Percentiles rank a stretch among this genome's conserved stretches.
Evolutionary conservation across 23 tunicate genomes (phyloP).

Genomic region (Styela plicata): DNA sequence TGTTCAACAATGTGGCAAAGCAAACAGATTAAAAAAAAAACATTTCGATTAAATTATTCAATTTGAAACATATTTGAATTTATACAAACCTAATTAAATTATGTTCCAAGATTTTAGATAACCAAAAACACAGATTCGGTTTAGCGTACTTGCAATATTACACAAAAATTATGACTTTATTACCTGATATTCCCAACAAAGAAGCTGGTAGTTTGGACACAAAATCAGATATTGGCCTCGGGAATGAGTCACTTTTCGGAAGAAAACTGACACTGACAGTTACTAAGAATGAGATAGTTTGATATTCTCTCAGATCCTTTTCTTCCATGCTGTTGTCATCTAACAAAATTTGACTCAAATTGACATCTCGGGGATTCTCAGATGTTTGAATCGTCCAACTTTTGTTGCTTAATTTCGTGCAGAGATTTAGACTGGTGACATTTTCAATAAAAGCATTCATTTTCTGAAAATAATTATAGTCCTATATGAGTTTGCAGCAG

Average conservation of each 20-base stretch:
- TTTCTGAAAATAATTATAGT: no score
- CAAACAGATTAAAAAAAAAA: no score
- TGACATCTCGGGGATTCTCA: slow-evolving; percentile 1
- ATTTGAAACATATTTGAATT: no score
- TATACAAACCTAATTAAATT: no score
- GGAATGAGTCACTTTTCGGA: neutral
- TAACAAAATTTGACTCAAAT: neutral
- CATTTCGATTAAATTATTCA: no score
- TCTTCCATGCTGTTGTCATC: neutral
- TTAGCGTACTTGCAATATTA: neutral
- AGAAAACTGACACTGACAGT: slow-evolving; percentile 24
- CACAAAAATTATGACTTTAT: neutral
- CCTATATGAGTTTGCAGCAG: no score
- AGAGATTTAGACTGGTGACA: slow-evolving; percentile 50
- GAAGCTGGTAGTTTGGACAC: slow-evolving; percentile 38
- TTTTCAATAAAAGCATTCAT: slow-evolving; percentile 65
- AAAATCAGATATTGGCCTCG: slow-evolving; percentile 19
- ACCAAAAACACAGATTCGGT: no score
- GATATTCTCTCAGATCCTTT: neutral
- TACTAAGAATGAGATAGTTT: slow-evolving; percentile 1
- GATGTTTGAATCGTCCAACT: neutral
- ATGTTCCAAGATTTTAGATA: no score
- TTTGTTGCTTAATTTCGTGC: slow-evolving; percentile 26
- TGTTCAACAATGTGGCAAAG: no score
- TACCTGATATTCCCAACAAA: slow-evolving; percentile 60